phyloP scores from a whole-genome alignment of 2,888 invertebrate genomes.

The Acholoe squamosa region DNA sequence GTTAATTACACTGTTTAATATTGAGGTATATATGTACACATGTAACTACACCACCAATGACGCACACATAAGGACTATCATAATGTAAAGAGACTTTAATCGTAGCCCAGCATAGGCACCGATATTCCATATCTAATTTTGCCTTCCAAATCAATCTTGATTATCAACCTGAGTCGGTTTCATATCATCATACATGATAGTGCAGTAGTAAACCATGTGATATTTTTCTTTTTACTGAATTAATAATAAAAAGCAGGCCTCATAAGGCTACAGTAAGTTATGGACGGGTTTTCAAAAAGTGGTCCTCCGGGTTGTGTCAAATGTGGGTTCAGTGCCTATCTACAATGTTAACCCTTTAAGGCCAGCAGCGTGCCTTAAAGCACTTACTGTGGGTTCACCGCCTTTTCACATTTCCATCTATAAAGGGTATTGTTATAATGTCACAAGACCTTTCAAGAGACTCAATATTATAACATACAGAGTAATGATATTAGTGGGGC shows the following conservation, averaged over 20 bases:
- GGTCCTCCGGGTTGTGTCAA: slow-evolving; percentile 18
- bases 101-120: background rate
- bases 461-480: background rate
- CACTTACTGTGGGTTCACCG: too few species aligned
- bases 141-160: background rate
- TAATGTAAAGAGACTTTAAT: background rate
- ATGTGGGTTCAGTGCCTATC: slow-evolving; percentile 1
- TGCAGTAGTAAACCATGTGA: background rate
- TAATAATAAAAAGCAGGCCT: background rate
- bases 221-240: background rate
- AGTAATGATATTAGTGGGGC: background rate
- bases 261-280: background rate
- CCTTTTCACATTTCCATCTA: too few species aligned
- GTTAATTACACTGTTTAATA: too few species aligned
- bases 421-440: too few species aligned
- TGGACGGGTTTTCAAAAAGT: slow-evolving; percentile 39
- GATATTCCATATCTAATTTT: background rate
- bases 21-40: slow-evolving; percentile 48
- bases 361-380: too few species aligned
- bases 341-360: background rate
- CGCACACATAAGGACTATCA: background rate
- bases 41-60: background rate
- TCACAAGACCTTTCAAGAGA: too few species aligned
- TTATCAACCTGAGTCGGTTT: background rate
- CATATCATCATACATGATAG: background rate